Evolutionary conservation across 2,888 invertebrate genomes (phyloP).

Genomic region (Caenorhabditis sp.): DNA sequence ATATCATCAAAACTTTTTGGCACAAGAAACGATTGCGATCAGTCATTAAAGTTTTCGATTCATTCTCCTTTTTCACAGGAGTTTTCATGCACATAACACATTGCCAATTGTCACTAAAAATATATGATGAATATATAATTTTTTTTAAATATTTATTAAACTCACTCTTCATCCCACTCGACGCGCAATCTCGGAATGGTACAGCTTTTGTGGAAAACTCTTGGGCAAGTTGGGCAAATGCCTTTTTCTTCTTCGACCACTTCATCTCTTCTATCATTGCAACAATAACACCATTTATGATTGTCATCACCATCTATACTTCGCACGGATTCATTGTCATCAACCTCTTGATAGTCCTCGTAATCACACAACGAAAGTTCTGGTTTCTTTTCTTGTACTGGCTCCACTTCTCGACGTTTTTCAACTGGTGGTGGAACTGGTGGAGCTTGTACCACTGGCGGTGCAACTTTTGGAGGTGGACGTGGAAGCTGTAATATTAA

Average conservation of each 20-base stretch:
- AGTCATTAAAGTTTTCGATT: constrained; percentile 4
- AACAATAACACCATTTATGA: constrained; percentile 3
- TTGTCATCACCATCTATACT: not conserved
- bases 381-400: not conserved
- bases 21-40: not conserved
- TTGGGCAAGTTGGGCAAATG: constrained; percentile 3
- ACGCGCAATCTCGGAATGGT: constrained; percentile 1
- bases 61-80: not conserved
- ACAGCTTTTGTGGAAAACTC: constrained; percentile 1
- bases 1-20: not conserved
- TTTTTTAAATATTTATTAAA: not conserved
- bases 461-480: not conserved
- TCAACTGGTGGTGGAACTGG: not conserved
- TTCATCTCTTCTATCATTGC: not conserved
- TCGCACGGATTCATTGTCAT: constrained; percentile 3
- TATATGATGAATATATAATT: not conserved
- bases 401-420: not conserved
- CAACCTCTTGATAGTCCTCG: not conserved
- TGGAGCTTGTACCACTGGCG: not conserved
- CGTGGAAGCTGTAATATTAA: constrained; percentile 3
- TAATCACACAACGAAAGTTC: not conserved
- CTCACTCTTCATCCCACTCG: not conserved
- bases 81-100: not conserved
- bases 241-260: constrained; percentile 3
- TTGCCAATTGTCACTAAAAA: constrained; percentile 4